Base-by-base conservation (phyloP, 1,140 invertebrate species). In the Pseudoatta argentina region DNA sequence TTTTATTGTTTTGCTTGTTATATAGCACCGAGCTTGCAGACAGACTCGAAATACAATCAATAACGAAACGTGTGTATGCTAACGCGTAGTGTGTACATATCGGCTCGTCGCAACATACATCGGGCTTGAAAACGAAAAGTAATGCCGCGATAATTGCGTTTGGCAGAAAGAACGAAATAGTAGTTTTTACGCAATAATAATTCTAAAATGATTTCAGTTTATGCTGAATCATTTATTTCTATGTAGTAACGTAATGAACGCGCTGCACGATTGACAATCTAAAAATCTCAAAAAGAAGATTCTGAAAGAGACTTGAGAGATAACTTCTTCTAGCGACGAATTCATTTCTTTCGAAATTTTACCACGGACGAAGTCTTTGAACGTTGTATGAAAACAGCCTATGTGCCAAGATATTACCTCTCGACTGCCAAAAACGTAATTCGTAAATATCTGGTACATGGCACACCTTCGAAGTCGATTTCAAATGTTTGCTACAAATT, bases 21-120 rank as follows among this genome's bases (percentile, higher is more conserved):
- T 3, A 66, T 59, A 87, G 78, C 57, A 77, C 48, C 78, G 72
- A 78, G 86, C 87, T 88, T 73, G 86, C 79, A 83, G 55, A 83
- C 59, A 83, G 59, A 83, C 30, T 73, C 69, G 39, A 83, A 83
- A 83, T 61, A 83, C 55, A 72, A 73, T 83, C 79, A 61, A 82
- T 83, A 83, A 57, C 7, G 30, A 57, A 44, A 27, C 51, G 30
- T 59, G 18, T 82, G 55, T 73, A 82, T 82, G 67, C 69, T 72
- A 34, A 51, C 21, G 53, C 78, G 55, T 83, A 71, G 67, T 69
- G 79, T 73, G 34, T 48, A 53, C 34, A 24, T 24, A 24, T 16
- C 24, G 67, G 69, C 48, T 83, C 79, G 79, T 71, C 79, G 79
- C 79, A 73, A 61, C 66, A 27, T 21, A 67, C 48, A 7, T 67